These are phyloP conservation scores for Neelides sp. DNA, from an alignment of 1,140 invertebrate species.

Conservation along the genomic window DNA sequence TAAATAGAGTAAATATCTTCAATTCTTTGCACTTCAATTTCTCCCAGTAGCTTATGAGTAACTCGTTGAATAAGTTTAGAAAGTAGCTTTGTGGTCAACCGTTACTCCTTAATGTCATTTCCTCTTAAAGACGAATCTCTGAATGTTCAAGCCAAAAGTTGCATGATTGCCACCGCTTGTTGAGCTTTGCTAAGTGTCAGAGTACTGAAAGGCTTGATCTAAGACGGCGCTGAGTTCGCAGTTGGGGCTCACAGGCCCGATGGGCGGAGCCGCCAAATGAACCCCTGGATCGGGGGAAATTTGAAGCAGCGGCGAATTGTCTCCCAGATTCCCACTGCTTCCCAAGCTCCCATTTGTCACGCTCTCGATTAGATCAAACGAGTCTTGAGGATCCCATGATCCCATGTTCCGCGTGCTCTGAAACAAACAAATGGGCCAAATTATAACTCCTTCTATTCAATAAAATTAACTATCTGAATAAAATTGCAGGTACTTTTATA, in stretches of 20 bases:
- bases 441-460: not conserved
- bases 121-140: no score
- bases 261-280: constrained; percentile 20
- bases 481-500: no score
- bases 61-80: no score
- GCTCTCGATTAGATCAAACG: constrained; percentile 29
- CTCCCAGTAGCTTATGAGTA: no score
- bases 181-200: constrained; percentile 21
- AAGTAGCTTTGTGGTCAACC: no score
- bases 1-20: no score
- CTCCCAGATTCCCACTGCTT: constrained; percentile 20
- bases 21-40: no score
- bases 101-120: no score
- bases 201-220: constrained; percentile 30
- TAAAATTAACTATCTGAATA: no score
- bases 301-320: constrained; percentile 27
- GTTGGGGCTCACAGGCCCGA: constrained; percentile 27
- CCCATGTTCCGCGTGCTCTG: constrained; percentile 28
- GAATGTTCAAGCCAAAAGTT: no score
- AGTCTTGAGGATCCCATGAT: constrained; percentile 29
- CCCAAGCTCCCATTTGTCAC: constrained; percentile 27
- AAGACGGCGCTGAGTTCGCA: constrained; percentile 30
- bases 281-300: constrained; percentile 26
- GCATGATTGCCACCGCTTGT: constrained; percentile 5
- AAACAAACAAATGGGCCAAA: constrained; percentile 10